These are phyloP conservation scores for Sialia sialis DNA, from an alignment of 2,113 vertebrate genomes.

Conservation along the genomic window DNA sequence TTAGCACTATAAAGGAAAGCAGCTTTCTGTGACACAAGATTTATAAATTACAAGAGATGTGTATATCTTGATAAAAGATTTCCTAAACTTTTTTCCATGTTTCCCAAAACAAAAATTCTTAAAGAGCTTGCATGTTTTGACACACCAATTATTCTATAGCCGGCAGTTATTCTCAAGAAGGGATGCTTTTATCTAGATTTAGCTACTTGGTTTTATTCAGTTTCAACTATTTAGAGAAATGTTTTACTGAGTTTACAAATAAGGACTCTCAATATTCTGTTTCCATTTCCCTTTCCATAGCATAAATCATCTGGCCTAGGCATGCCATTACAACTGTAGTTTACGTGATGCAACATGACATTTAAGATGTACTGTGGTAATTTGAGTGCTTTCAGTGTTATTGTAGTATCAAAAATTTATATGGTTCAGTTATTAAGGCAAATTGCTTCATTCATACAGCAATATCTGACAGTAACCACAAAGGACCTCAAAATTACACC, in stretches of 20 bases:
- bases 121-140: background rate
- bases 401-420: conserved; percentile 80
- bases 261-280: conserved; percentile 65
- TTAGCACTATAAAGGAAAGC: background rate
- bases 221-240: conserved; percentile 62
- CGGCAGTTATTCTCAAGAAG: conserved; percentile 29
- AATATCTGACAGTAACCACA: conserved; percentile 68
- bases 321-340: conserved; percentile 72
- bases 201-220: conserved; percentile 50
- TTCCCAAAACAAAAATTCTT: background rate
- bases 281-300: conserved; percentile 69
- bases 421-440: conserved; percentile 77
- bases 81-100: background rate
- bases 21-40: background rate
- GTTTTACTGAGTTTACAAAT: conserved; percentile 71
- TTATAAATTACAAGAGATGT: background rate
- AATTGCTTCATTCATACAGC: conserved; percentile 76
- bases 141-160: background rate
- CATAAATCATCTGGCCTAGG: conserved; percentile 73
- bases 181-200: conserved; percentile 29
- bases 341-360: conserved; percentile 77
- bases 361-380: conserved; percentile 78
- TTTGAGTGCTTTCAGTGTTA: conserved; percentile 74
- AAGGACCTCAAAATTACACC: conserved; percentile 63
- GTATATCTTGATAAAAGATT: background rate